phyloP scores from a whole-genome alignment of 2,888 invertebrate genomes.

The Artemia sinica region DNA sequence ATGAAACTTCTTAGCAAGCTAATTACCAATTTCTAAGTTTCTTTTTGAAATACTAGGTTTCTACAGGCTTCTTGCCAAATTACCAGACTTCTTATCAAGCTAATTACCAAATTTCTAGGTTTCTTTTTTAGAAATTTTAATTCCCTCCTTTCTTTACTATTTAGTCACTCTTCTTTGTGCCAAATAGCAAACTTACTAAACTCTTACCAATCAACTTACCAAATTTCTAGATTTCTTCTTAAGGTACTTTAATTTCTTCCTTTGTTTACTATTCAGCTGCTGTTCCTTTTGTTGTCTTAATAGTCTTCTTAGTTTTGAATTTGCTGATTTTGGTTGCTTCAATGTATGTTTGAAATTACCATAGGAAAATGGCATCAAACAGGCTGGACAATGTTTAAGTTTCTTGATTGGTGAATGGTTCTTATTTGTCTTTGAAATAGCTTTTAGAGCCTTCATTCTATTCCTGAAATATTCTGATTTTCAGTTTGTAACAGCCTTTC shows the following conservation, averaged over 20 bases:
- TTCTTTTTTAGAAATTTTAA: too few species aligned
- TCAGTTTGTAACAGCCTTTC: too few species aligned
- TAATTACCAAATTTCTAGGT: too few species aligned
- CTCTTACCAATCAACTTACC: background rate
- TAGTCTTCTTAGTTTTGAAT: background rate
- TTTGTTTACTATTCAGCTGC: background rate
- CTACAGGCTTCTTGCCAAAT: too few species aligned
- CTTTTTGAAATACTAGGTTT: too few species aligned
- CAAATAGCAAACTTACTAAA: too few species aligned
- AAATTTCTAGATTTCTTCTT: background rate
- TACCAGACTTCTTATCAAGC: too few species aligned
- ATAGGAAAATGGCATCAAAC: background rate
- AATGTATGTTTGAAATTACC: background rate
- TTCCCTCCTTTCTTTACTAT: too few species aligned
- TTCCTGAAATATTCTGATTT: background rate
- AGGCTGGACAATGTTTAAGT: constrained; percentile 7
- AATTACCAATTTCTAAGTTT: too few species aligned
- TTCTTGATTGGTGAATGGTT: background rate
- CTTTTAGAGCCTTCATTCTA: background rate
- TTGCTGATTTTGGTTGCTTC: constrained; percentile 6
- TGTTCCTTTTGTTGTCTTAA: background rate
- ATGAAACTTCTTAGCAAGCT: too few species aligned
- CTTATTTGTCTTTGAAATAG: background rate
- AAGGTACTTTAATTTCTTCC: background rate
- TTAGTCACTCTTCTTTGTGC: too few species aligned